phyloP scores from a whole-genome alignment of 2,797 vertebrate genomes.

The Gallinago stenura region DNA sequence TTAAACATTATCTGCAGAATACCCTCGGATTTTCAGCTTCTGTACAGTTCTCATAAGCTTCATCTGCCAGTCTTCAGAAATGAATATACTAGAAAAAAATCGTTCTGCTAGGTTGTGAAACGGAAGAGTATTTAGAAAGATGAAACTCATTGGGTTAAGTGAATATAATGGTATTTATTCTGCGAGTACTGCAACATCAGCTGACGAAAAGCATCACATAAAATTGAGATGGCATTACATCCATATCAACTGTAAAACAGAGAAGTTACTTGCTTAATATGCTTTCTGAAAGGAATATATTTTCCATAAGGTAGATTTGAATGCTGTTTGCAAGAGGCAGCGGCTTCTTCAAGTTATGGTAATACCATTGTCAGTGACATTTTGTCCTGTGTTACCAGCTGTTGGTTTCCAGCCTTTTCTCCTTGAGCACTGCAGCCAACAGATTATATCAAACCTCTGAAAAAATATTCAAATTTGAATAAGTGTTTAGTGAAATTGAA shows the following conservation, averaged over 20 bases:
- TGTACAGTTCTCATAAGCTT: neutral
- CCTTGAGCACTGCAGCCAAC: neutral
- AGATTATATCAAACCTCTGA: neutral
- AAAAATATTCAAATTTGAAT: neutral
- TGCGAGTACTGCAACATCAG: neutral
- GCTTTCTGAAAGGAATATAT: neutral
- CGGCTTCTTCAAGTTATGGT: neutral
- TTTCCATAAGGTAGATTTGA: neutral
- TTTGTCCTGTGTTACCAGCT: neutral
- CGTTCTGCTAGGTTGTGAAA: neutral
- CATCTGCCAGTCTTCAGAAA: neutral
- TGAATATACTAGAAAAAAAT: neutral
- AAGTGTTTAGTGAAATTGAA: neutral
- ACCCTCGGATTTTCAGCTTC: neutral
- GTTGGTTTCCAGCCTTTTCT: neutral
- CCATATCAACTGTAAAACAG: neutral
- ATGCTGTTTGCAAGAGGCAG: neutral
- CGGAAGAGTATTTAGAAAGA: neutral
- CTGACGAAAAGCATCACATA: neutral
- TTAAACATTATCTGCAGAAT: neutral
- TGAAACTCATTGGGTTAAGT: neutral
- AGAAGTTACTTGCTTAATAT: neutral
- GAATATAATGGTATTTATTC: neutral
- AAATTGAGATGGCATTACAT: neutral
- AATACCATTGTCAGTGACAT: neutral